These are phyloP conservation scores for Saccostrea cuccullata DNA, from an alignment of 1,140 invertebrate species.

Conservation along the genomic window DNA sequence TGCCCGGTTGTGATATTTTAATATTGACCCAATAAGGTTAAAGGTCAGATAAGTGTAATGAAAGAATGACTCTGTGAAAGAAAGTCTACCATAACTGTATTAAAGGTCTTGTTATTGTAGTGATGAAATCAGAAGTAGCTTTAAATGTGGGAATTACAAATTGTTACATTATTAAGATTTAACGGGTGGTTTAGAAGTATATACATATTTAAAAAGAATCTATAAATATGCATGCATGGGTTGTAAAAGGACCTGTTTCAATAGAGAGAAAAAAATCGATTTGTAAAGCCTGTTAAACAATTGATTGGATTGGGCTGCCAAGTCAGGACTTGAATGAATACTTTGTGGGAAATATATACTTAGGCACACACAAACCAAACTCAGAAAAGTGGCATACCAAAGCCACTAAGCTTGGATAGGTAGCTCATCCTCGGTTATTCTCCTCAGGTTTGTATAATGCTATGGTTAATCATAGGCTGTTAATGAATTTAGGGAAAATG, in stretches of 20 bases:
- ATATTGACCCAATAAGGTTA: conserved; percentile 20
- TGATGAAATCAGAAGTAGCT: conserved; percentile 12
- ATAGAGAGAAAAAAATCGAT: conserved; percentile 34
- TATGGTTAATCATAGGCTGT: not conserved
- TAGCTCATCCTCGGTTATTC: not conserved
- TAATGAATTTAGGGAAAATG: conserved; percentile 10
- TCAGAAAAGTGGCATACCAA: not conserved
- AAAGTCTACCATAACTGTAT: not conserved
- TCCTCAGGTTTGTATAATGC: not conserved
- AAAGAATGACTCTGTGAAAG: conserved; percentile 8
- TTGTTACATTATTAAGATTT: not conserved
- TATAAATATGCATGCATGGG: conserved; percentile 33
- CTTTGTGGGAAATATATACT: conserved; percentile 31
- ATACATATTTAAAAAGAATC: conserved; percentile 32
- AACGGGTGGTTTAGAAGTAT: not conserved
- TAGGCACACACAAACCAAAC: not conserved
- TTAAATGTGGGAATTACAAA: conserved; percentile 9
- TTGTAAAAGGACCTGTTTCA: conserved; percentile 30
- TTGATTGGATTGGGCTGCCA: conserved; percentile 26
- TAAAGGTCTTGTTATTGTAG: conserved; percentile 30
- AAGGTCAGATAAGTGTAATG: not conserved
- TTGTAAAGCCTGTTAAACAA: conserved; percentile 37
- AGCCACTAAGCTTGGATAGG: not conserved
- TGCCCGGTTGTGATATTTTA: not conserved
- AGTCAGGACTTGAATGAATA: conserved; percentile 33